phyloP scores from a whole-genome alignment of 2,113 vertebrate genomes.

The Balaeniceps rex region DNA sequence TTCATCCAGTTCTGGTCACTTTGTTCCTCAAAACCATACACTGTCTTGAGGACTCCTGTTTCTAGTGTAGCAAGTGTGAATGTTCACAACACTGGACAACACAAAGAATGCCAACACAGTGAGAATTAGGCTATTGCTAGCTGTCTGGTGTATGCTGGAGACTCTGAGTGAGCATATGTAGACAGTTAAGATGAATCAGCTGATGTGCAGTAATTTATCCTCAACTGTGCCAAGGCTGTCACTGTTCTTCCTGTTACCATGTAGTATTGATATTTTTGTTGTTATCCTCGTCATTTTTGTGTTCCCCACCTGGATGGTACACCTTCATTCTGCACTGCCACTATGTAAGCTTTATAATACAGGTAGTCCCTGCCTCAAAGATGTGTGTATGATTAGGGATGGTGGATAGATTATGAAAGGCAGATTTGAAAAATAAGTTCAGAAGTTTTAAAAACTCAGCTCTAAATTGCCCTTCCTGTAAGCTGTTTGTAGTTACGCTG shows the following conservation, averaged over 20 bases:
- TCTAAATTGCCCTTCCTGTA: neutral
- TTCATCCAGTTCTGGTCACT: neutral
- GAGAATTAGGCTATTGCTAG: neutral
- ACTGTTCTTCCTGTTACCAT: neutral
- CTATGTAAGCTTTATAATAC: rapidly evolving
- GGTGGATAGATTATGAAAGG: neutral
- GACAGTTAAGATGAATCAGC: neutral
- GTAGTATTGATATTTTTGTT: neutral
- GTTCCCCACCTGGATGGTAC: neutral
- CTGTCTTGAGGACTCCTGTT: neutral
- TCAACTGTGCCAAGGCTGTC: neutral
- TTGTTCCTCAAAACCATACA: neutral
- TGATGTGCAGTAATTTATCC: neutral
- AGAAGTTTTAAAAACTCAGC: neutral
- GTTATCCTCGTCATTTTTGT: neutral
- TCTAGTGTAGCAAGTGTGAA: neutral
- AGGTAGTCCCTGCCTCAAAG: neutral
- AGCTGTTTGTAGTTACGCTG: neutral
- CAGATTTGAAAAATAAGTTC: neutral
- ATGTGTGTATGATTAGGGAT: neutral
- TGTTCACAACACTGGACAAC: neutral
- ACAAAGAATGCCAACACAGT: neutral
- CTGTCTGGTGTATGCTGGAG: neutral
- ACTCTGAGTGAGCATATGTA: neutral
- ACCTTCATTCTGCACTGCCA: neutral